Conservation (phyloP, 2,888 invertebrate genomes). For the Conchocele bisecta region DNA sequence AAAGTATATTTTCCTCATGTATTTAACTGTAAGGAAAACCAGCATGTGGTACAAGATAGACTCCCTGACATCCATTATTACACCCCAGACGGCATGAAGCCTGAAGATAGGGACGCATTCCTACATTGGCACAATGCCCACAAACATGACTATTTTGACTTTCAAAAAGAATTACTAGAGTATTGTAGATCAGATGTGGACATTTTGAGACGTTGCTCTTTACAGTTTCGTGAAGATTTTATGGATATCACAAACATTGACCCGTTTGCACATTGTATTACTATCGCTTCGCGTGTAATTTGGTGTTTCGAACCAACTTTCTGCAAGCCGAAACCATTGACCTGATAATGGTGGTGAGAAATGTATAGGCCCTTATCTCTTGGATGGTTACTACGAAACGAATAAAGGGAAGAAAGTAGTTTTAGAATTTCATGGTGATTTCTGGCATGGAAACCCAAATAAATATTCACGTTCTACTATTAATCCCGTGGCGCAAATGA, state of each 20-base stretch:
- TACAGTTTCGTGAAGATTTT: constrained; percentile 26
- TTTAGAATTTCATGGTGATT: constrained; percentile 25
- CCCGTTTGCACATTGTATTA: constrained; percentile 22
- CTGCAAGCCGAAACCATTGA: constrained; percentile 23
- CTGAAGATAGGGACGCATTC: constrained; percentile 25
- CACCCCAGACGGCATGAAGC: constrained; percentile 47
- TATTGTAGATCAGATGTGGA: constrained; percentile 39
- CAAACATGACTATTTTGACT: constrained; percentile 22
- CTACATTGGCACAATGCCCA: constrained; percentile 32
- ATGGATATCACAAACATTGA: constrained; percentile 21
- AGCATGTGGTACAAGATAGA: constrained; percentile 8
- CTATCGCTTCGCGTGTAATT: constrained; percentile 35
- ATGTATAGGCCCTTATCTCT: constrained; percentile 22
- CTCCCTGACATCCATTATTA: constrained; percentile 40
- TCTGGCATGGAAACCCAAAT: constrained; percentile 32
- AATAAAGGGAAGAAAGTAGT: background rate
- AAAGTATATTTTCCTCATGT: constrained; percentile 47
- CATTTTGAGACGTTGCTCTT: constrained; percentile 19
- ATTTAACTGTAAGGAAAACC: constrained; percentile 31
- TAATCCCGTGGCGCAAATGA: constrained; percentile 28
- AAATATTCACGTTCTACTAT: constrained; percentile 19
- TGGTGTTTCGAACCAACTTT: constrained; percentile 19
- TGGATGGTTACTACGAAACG: constrained; percentile 25
- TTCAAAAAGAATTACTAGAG: constrained; percentile 20
- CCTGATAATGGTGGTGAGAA: constrained; percentile 32